Evolutionary conservation across 2,797 vertebrate genomes (phyloP).

Genomic region (Hipposideros larvatus): DNA sequence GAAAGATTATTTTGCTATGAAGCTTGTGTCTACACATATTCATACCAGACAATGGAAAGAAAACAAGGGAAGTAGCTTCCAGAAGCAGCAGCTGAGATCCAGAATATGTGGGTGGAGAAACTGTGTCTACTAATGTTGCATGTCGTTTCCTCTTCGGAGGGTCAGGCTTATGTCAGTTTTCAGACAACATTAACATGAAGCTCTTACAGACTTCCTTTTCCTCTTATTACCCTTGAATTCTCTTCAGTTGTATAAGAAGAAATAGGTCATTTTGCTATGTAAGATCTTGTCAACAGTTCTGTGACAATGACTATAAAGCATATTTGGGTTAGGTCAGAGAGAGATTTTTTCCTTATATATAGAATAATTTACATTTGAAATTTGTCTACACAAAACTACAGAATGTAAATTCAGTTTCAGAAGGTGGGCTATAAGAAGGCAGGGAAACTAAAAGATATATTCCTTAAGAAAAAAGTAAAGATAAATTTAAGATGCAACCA

Average conservation of each 20-base stretch:
- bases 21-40: conserved; percentile 51
- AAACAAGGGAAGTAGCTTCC: conserved; percentile 53
- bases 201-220: background rate
- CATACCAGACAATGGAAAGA: conserved; percentile 38
- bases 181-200: background rate
- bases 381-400: background rate
- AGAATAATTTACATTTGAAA: background rate
- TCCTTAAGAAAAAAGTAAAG: background rate
- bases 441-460: background rate
- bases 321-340: background rate
- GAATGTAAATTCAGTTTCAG: background rate
- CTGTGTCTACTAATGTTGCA: background rate
- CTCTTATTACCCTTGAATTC: background rate
- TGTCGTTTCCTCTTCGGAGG: conserved; percentile 28
- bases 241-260: background rate
- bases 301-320: background rate
- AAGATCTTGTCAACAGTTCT: background rate
- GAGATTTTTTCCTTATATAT: background rate
- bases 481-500: background rate
- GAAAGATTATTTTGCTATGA: background rate
- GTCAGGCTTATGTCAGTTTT: conserved; percentile 29
- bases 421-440: background rate
- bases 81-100: conserved; percentile 64
- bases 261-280: background rate
- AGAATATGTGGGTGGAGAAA: conserved; percentile 59